A percentile compares a stretch with the other conserved stretches of the same genome.
Evolutionary conservation across 2,797 vertebrate species (phyloP).

Genomic region (Enteromius argenteus): DNA sequence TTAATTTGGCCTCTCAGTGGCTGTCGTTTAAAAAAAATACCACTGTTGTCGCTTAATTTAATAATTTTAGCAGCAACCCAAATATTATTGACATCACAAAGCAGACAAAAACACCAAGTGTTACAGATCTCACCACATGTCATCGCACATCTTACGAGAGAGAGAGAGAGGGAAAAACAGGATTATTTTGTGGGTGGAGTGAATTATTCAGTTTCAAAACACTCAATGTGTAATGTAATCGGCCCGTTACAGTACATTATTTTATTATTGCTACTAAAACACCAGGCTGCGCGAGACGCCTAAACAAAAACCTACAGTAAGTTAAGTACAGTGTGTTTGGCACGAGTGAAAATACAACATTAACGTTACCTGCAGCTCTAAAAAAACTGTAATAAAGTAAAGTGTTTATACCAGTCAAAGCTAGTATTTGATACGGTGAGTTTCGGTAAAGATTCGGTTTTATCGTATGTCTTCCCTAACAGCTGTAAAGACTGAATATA

Average conservation of each 20-base stretch:
- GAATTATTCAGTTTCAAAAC: slow-evolving; percentile 15
- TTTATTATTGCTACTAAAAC: neutral
- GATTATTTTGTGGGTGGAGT: neutral
- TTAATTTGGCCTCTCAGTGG: neutral
- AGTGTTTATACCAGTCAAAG: neutral
- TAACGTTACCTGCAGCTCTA: slow-evolving; percentile 1
- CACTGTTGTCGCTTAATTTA: neutral
- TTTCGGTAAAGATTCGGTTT: neutral
- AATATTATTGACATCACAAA: neutral
- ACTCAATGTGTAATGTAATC: neutral
- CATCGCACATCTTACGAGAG: neutral
- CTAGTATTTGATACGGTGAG: neutral
- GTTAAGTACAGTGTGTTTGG: neutral
- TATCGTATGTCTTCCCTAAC: neutral
- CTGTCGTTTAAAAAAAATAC: neutral
- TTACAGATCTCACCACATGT: neutral
- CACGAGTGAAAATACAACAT: slow-evolving; percentile 8
- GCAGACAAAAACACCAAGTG: neutral
- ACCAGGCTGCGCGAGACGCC: neutral
- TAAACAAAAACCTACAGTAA: neutral
- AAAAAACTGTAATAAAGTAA: neutral
- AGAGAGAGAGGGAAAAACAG: neutral
- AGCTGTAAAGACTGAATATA: neutral
- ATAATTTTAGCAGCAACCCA: neutral
- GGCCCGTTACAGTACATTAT: neutral